Evolutionary conservation across 2,888 invertebrate species (phyloP).

Genomic region (Diplazon laetatorius): DNA sequence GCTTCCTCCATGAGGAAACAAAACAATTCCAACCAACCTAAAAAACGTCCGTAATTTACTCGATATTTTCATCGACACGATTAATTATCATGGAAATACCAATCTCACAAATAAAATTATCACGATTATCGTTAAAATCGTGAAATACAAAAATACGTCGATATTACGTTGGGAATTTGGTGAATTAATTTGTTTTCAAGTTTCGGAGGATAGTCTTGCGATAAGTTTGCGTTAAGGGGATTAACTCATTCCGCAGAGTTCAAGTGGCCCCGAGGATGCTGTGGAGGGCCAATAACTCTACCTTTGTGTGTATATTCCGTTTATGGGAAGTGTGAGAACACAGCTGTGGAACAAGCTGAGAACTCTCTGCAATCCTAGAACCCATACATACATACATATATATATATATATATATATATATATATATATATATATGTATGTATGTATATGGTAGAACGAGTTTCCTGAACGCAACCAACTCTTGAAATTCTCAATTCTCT

Average conservation of each 20-base stretch:
- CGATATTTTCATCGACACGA: too few species aligned
- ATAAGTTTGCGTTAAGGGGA: too few species aligned
- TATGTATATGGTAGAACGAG: slow-evolving; percentile 11
- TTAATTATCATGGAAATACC: too few species aligned
- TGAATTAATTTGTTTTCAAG: too few species aligned
- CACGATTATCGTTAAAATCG: too few species aligned
- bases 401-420: background rate
- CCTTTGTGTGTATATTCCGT: background rate
- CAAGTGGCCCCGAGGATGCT: background rate
- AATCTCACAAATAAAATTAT: too few species aligned
- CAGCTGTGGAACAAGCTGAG: background rate
- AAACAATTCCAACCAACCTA: too few species aligned
- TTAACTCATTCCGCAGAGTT: background rate
- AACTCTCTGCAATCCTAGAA: background rate
- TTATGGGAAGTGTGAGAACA: background rate
- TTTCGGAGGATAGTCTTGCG: too few species aligned
- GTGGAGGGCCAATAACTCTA: slow-evolving; percentile 4
- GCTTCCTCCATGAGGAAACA: too few species aligned
- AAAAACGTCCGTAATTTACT: too few species aligned
- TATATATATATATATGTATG: background rate
- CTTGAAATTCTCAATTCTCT: slow-evolving; percentile 55
- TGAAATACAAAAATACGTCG: too few species aligned
- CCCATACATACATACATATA: background rate
- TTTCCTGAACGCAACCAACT: slow-evolving; percentile 32
- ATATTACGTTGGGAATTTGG: too few species aligned